Conservation (phyloP, 2,888 invertebrate species). For the Stomorhina lunata region DNA sequence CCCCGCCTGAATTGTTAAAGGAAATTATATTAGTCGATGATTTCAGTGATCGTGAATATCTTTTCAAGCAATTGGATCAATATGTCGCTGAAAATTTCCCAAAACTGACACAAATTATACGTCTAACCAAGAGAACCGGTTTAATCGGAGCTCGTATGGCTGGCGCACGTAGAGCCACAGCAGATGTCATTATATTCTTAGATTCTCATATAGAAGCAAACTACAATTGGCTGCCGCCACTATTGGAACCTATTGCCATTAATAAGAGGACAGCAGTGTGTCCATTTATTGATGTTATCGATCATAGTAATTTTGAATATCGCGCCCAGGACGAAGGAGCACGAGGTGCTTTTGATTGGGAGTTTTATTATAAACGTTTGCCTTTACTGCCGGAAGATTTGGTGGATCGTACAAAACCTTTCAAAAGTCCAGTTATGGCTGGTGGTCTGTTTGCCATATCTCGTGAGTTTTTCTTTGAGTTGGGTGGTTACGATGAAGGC, state of each 20-base stretch:
- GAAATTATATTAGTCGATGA: constrained; percentile 95
- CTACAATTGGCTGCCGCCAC: constrained; percentile 95
- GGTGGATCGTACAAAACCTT: constrained; percentile 76
- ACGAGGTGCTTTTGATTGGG: constrained; percentile 98
- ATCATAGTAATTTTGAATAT: constrained; percentile 94
- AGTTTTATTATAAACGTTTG: constrained; percentile 96
- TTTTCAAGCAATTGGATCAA: constrained; percentile 86
- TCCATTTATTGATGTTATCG: constrained; percentile 98
- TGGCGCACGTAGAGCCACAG: constrained; percentile 89
- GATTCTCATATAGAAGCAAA: constrained; percentile 96
- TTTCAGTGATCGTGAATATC: constrained; percentile 88
- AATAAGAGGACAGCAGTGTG: constrained; percentile 94
- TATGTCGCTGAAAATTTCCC: constrained; percentile 87
- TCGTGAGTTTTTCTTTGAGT: constrained; percentile 95
- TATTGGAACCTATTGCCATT: constrained; percentile 93
- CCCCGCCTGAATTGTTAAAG: constrained; percentile 91
- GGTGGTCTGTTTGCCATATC: constrained; percentile 98
- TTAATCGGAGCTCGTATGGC: constrained; percentile 93
- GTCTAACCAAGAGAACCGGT: constrained; percentile 88
- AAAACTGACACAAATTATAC: constrained; percentile 87
- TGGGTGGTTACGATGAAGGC: constrained; percentile 96
- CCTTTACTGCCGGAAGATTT: constrained; percentile 82
- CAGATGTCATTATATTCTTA: constrained; percentile 91
- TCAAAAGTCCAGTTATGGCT: constrained; percentile 96
- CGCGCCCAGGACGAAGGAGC: constrained; percentile 97